Conservation (phyloP, 2,797 vertebrate species). For the Poeciliopsis presidionis region DNA sequence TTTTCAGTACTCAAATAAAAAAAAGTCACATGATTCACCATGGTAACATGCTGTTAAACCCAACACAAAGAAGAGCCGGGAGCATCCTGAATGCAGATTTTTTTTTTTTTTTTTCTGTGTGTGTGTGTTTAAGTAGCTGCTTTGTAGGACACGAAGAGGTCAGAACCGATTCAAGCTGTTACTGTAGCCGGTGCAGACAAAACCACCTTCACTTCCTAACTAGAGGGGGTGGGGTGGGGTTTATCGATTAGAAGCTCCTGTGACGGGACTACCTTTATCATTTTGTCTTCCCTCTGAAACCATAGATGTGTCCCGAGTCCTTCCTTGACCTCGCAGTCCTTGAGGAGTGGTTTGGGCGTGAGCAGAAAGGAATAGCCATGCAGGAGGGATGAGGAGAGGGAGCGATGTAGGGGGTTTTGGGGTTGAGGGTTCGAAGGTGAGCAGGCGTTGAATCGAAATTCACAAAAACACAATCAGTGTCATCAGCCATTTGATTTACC, state of each 20-base stretch:
- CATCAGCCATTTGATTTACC: constrained; percentile 27
- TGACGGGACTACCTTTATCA: constrained; percentile 65
- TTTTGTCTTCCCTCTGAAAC: constrained; percentile 55
- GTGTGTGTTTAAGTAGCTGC: background rate
- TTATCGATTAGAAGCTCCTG: constrained; percentile 70
- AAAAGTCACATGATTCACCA: constrained; percentile 5
- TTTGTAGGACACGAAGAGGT: constrained; percentile 56
- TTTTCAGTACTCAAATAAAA: constrained; percentile 1
- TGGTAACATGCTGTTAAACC: constrained; percentile 6
- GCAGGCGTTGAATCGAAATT: constrained; percentile 47
- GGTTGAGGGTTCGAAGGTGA: constrained; percentile 12
- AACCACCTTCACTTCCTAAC: constrained; percentile 58
- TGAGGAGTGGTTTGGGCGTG: constrained; percentile 46
- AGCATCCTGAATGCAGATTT: background rate
- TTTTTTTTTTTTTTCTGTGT: too few relatives aligned
- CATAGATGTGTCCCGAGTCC: constrained; percentile 63
- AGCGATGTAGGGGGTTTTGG: background rate
- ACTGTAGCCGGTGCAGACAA: constrained; percentile 53
- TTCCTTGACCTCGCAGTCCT: constrained; percentile 55
- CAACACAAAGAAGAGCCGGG: constrained; percentile 9
- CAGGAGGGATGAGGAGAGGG: constrained; percentile 27
- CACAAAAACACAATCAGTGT: constrained; percentile 21
- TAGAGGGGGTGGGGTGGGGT: constrained; percentile 34
- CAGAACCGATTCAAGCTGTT: constrained; percentile 49
- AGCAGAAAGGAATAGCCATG: constrained; percentile 58